These are phyloP conservation scores for Alsophila aescularia DNA, from an alignment of 2,888 invertebrate genomes.

Conservation along the genomic window DNA sequence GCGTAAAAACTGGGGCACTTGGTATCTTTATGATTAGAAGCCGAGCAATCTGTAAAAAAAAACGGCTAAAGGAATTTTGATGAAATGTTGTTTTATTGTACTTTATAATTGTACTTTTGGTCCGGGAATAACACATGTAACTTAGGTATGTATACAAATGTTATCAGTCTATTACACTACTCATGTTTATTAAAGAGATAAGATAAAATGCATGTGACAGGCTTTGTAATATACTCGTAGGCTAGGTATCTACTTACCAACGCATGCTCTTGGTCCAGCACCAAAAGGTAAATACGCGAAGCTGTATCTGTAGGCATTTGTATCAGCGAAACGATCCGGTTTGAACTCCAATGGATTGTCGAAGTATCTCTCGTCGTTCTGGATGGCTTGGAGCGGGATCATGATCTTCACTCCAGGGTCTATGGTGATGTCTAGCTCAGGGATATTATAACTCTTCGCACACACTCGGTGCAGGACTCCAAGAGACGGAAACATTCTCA, in stretches of 20 bases:
- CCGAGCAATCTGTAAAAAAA: too few species aligned
- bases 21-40: too few species aligned
- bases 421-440: conserved; percentile 53
- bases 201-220: too few species aligned
- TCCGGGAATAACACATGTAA: too few species aligned
- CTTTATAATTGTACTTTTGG: too few species aligned
- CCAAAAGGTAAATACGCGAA: conserved; percentile 65
- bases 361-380: conserved; percentile 63
- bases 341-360: conserved; percentile 55
- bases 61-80: too few species aligned
- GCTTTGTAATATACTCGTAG: too few species aligned
- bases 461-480: conserved; percentile 60
- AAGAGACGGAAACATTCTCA: conserved; percentile 61
- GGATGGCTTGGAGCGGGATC: conserved; percentile 62
- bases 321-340: conserved; percentile 56
- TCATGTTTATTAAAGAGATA: too few species aligned
- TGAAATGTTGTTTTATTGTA: too few species aligned
- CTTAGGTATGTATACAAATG: too few species aligned
- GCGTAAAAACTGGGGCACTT: too few species aligned
- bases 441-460: conserved; percentile 49
- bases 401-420: conserved; percentile 64
- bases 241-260: conserved; percentile 53
- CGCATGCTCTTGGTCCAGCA: conserved; percentile 62
- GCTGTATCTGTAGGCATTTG: conserved; percentile 39
- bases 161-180: too few species aligned